phyloP scores from a whole-genome alignment of 2,888 invertebrate genomes.

The Amiota mariae region DNA sequence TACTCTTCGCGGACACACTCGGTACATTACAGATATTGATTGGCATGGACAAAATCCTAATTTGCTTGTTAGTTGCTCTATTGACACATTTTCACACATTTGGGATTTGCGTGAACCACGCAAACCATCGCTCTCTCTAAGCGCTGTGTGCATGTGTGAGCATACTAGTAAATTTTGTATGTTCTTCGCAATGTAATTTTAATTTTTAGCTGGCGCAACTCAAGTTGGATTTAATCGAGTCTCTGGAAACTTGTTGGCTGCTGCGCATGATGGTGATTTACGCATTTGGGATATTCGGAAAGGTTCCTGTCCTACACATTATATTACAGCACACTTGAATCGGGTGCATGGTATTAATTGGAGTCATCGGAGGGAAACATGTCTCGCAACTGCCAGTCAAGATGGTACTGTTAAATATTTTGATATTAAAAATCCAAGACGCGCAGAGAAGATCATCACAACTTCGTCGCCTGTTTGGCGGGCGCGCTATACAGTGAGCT shows the following conservation, averaged over 20 bases:
- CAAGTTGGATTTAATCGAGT: conserved; percentile 96
- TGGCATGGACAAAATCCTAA: conserved; percentile 89
- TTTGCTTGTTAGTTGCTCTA: conserved; percentile 89
- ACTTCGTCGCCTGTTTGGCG: conserved; percentile 92
- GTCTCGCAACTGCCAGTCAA: conserved; percentile 93
- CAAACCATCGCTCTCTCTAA: conserved; percentile 87
- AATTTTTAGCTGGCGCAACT: conserved; percentile 84
- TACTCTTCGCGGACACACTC: conserved; percentile 85
- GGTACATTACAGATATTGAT: conserved; percentile 92
- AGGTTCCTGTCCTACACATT: conserved; percentile 88
- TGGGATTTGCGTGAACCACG: conserved; percentile 93
- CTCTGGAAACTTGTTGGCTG: conserved; percentile 88
- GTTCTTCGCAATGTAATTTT: not conserved
- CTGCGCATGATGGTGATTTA: conserved; percentile 96
- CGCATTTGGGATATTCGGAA: conserved; percentile 97
- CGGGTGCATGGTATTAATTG: conserved; percentile 95
- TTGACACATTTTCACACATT: conserved; percentile 93
- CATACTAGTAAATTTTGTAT: not conserved
- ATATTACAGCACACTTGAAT: conserved; percentile 91
- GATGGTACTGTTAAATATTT: conserved; percentile 97
- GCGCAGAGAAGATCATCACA: conserved; percentile 88
- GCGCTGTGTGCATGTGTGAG: conserved; percentile 85
- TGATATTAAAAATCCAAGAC: conserved; percentile 88
- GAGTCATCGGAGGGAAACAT: conserved; percentile 89
- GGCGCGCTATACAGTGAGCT: conserved; percentile 85